Percentiles rank a stretch among this genome's conserved stretches.
phyloP scores from a whole-genome alignment of 2,113 vertebrate genomes.

The human (Homo sapiens) region GRCh38 chr2:184324001-184324500 shows the following conservation, averaged over 20 bases:
- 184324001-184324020: background rate
- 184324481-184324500: background rate
- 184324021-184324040: background rate
- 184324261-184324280: background rate
- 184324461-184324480: background rate
- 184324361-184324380: background rate
- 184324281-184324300: background rate
- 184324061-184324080: background rate
- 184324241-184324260: background rate
- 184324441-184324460: background rate
- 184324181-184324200: background rate
- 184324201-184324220: background rate
- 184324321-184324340: background rate
- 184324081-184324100: background rate
- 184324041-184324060: background rate
- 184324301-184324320: background rate
- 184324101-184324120: background rate
- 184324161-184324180: background rate
- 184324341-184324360: background rate
- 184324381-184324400: background rate
- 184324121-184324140: background rate
- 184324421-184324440: background rate
- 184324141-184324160: background rate
- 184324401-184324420: background rate
- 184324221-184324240: background rate